Base-by-base conservation (phyloP, 2,888 invertebrate genomes). In the Sphaerophoria rueppellii region DNA sequence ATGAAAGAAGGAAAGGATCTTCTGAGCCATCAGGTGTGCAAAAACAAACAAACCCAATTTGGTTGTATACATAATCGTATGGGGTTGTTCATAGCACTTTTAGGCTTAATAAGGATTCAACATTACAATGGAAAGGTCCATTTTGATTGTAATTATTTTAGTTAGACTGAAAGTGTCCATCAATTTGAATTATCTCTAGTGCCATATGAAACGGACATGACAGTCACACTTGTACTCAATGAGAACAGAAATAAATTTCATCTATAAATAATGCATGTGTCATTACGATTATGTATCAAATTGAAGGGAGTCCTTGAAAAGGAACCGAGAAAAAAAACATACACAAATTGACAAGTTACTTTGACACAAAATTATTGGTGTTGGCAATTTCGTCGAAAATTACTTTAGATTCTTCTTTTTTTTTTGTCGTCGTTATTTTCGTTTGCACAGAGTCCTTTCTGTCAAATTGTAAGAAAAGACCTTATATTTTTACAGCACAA, bases 311-410 rank as follows among this genome's bases (percentile, higher is more conserved):
- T 55, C 24, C 35, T 52, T 34, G 12, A 54, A 46, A 16, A 43
- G 32, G 7, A 50, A 57, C 12, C 57, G 14, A 34, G n/a, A 34
- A 12, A n/a, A 57, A 35, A 57, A 35, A 35, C 6, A 35, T 32
- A 73, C 11, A 43, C 58, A 82, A 77, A 82, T 67, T 69, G 77
- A 82, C 77, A 82, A 78, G 82, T 72, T 73, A 77, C 55, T 61
- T 74, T 78, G 82, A 63, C 82, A 78, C 73, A 74, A 82, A 82
- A 82, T 82, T 78, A 74, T 82, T 79, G 73, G 82, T 79, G 79
- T 79, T 82, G 82, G 78, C 82, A 82, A 79, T 82, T 74, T 70
- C 34, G 48, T 65, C 37, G 69, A 79, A 65, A 79, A 82, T 82
- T 82, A 82, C 63, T 74, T 71, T 63, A 67, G 58, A 82, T 67